Base-by-base conservation (phyloP, 2,797 vertebrate genomes). In the Cuculus canorus region DNA sequence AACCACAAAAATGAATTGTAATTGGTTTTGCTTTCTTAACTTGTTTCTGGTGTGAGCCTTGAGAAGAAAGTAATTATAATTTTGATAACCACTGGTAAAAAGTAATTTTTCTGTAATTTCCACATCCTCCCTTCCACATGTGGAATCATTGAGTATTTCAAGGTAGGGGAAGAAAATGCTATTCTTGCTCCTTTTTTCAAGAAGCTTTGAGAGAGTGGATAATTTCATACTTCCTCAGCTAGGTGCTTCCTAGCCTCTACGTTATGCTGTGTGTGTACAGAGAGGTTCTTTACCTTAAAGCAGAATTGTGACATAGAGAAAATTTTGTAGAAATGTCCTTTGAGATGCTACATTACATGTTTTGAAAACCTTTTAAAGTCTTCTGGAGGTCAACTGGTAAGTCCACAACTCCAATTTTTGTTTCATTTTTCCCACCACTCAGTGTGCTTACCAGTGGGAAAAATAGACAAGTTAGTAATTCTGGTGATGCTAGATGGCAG, bases 241-340 rank as follows among this genome's bases (percentile, higher is more conserved):
- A n/a, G 27, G 16, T 60, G 75, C 59, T 79, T 54, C 50, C 39
- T 47, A 71, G 23, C 28, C 6, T 82, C 35, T 47, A 1, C 0
- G 0, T 69, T 69, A 52, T 56, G 17, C 18, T 18, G 5, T 37
- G 48, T 10, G 15, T 1, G 0, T 63, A 14, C 7, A 63, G 32
- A 37, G 45, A 18, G 13, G 7, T 30, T 93, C n/a, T 73, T 85
- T 33, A 53, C 16, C 22, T 52, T 65, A 25, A 39, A 93, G 32
- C 41, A 65, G 52, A 72, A 41, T 77, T 3, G 0, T 65, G 23
- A 50, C 9, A 9, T 16, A 66, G 17, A 43, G 68, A 50, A 77
- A 45, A 47, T 10, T 33, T n/a, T 47, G 12, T 75, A 54, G 48
- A 30, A 81, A n/a, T 75, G 27, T 32, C 21, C 9, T 85, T 76